These are phyloP conservation scores for Ruditapes philippinarum DNA, from an alignment of 1,140 invertebrate species.

Conservation along the genomic window DNA sequence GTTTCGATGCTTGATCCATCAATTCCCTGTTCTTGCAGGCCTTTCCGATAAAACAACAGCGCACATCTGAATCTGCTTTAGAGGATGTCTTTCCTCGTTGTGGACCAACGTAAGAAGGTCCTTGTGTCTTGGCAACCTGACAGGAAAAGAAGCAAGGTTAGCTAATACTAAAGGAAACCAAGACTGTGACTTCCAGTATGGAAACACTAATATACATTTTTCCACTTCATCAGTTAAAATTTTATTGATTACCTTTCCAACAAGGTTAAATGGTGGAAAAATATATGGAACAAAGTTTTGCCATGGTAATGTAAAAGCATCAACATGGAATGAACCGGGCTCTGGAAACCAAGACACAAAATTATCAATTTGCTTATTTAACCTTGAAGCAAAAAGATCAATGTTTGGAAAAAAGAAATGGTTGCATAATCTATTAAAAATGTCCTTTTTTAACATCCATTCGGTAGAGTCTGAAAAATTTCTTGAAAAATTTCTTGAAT, in stretches of 20 bases:
- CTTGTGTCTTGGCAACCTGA: slow-evolving; percentile 45
- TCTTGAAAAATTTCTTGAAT: slow-evolving; percentile 43
- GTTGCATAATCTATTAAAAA: slow-evolving; percentile 5
- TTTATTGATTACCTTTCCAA: slow-evolving; percentile 25
- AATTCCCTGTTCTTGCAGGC: neutral
- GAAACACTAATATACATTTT: slow-evolving; percentile 43
- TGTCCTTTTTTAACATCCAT: slow-evolving; percentile 47
- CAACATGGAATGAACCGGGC: neutral
- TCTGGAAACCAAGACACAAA: slow-evolving; percentile 51
- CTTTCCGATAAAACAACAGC: slow-evolving; percentile 30
- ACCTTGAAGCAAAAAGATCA: slow-evolving; percentile 59
- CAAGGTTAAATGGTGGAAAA: slow-evolving; percentile 17
- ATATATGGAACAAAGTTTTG: neutral
- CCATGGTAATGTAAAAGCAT: slow-evolving; percentile 42
- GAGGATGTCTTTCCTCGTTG: slow-evolving; percentile 31
- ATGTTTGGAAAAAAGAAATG: slow-evolving; percentile 25
- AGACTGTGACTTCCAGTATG: slow-evolving; percentile 59
- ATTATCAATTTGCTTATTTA: slow-evolving; percentile 18
- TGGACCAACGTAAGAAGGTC: slow-evolving; percentile 41
- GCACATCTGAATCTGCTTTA: neutral
- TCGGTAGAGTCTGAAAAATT: slow-evolving; percentile 29
- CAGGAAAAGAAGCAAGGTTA: slow-evolving; percentile 42
- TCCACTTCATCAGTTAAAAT: slow-evolving; percentile 55
- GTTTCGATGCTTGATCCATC: no score
- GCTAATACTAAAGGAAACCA: slow-evolving; percentile 50